Conservation (phyloP, 2,888 invertebrate species). For the Philaethria dido region DNA sequence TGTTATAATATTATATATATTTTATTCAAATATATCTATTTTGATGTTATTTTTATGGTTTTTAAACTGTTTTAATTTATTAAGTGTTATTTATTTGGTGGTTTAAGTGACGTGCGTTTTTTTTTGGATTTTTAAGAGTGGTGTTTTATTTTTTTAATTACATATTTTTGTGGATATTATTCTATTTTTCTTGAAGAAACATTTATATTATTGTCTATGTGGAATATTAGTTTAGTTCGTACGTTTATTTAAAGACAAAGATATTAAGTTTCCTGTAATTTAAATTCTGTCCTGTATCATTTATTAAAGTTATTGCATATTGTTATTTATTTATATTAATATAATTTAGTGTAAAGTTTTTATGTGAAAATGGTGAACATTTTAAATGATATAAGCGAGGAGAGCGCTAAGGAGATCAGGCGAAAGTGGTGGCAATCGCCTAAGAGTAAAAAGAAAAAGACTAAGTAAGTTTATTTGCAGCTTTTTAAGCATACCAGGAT, state of each 20-base stretch:
- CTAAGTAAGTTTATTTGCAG: conserved; percentile 42
- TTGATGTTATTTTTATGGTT: not conserved
- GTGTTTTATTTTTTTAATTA: not conserved
- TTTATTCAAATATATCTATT: conserved; percentile 17
- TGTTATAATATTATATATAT: conserved; percentile 2
- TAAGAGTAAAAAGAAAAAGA: conserved; percentile 58
- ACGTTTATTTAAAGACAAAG: too few relatives aligned
- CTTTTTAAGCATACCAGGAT: too few relatives aligned
- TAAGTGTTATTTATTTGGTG: conserved; percentile 15
- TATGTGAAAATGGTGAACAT: conserved; percentile 53
- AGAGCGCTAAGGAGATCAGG: conserved; percentile 62
- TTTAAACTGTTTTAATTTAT: not conserved
- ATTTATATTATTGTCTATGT: not conserved
- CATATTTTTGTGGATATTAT: not conserved
- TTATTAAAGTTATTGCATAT: not conserved
- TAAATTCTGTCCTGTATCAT: not conserved
- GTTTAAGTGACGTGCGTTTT: conserved; percentile 2
- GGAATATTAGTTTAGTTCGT: too few relatives aligned
- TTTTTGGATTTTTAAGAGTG: conserved; percentile 4
- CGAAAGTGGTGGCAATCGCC: conserved; percentile 72
- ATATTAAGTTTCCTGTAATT: not conserved
- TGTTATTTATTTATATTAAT: not conserved
- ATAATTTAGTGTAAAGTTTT: conserved; percentile 1
- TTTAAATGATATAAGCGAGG: conserved; percentile 59
- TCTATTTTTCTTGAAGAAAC: too few relatives aligned